Evolutionary conservation across 2,888 invertebrate genomes (phyloP), one percentile per base, ranked within the genome.

Genomic region (Microplitis deprimator): DNA sequence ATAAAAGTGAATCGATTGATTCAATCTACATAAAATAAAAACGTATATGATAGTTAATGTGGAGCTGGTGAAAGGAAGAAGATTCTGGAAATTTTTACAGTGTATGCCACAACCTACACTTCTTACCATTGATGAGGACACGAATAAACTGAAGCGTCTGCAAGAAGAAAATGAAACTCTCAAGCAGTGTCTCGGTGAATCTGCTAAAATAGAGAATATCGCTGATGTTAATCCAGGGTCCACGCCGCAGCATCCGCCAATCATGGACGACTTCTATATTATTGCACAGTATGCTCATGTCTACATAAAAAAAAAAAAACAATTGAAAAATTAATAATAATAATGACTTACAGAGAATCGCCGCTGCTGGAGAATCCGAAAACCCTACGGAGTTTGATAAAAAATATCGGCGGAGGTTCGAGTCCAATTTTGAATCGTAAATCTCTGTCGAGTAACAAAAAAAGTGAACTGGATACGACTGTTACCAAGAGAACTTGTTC

Each of bases 261-360:
- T 97, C 60, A 94, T 97, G 83, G 97, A 97, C 89, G 97, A 97
- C 90, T 97, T 97, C 91, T 96, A 95, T 87, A 95, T 96, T 29
- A 95, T 97, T 80, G 96, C 97, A 8, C 94, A 96, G 86, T 97
- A 94, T 87, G 90, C 87, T 75, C 41, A 69, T 41, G 77, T 69
- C 50, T 10, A 1, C 41, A 41, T 41, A 3, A 41, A 17, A 68
- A 17, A 20, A 71, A 62, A 40, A 40, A 68, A 59, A 68, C 29
- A 13, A 17, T 38, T 65, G 1, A 6, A 71, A 13, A 13, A 59
- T 17, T n/a, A 70, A 41, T 61, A 10, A 50, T 41, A 8, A 20
- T 7, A 62, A 29, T 88, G 87, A 68, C 79, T 81, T 85, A 5
- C 78, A 92, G 92, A 85, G 92, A 92, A 87, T 89, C 90, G 40